Evolutionary conservation across 2,797 vertebrate species (phyloP).

Genomic region (Sebastes kiyomatsui): DNA sequence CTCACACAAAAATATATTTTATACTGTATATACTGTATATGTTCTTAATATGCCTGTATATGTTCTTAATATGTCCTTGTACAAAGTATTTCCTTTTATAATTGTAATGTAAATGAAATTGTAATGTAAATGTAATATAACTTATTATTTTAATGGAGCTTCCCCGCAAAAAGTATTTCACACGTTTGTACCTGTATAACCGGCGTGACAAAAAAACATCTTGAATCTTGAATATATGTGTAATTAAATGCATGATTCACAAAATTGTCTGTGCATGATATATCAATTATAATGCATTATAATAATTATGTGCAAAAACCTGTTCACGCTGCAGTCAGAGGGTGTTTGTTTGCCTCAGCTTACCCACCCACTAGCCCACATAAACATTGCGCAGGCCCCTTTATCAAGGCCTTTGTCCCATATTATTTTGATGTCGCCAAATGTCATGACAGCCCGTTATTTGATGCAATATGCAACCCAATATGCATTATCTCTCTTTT

Average conservation of each 20-base stretch:
- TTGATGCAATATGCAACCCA: constrained; percentile 22
- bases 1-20: too few species aligned
- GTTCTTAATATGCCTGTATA: too few species aligned
- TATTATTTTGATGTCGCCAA: constrained; percentile 52
- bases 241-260: neutral
- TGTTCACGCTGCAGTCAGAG: constrained; percentile 70
- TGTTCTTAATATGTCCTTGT: too few species aligned
- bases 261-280: neutral
- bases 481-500: neutral
- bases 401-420: constrained; percentile 72
- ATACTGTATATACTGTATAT: too few species aligned
- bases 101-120: too few species aligned
- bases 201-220: too few species aligned
- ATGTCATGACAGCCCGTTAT: constrained; percentile 64
- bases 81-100: too few species aligned
- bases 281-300: neutral
- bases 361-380: constrained; percentile 77
- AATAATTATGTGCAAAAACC: constrained; percentile 8
- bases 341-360: constrained; percentile 75
- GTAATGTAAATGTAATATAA: too few species aligned
- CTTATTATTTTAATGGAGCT: too few species aligned
- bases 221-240: neutral
- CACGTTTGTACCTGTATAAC: too few species aligned
- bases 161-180: too few species aligned
- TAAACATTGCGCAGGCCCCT: constrained; percentile 74